phyloP scores from a whole-genome alignment of 2,113 vertebrate species.

The Nesospiza acunhae region DNA sequence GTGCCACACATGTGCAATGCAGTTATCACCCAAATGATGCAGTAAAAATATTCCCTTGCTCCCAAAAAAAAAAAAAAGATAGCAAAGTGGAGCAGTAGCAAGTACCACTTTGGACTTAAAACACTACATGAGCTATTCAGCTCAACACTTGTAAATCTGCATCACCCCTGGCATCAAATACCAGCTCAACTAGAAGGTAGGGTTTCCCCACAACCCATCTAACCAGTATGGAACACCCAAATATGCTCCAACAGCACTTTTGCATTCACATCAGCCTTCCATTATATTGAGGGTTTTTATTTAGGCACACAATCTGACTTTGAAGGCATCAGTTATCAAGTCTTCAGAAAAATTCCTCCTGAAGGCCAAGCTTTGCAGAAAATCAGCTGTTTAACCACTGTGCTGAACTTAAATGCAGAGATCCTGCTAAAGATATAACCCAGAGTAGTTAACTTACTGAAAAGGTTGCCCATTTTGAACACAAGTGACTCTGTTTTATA shows the following conservation, averaged over 20 bases:
- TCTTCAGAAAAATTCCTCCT: not conserved
- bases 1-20: not conserved
- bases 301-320: not conserved
- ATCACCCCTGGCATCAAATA: rapidly evolving
- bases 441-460: not conserved
- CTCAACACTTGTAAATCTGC: not conserved
- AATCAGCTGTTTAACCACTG: not conserved
- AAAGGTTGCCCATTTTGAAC: not conserved
- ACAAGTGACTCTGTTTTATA: not conserved
- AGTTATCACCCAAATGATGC: not conserved
- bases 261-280: not conserved
- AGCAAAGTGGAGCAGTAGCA: not conserved
- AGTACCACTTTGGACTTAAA: not conserved
- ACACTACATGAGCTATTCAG: rapidly evolving
- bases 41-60: not conserved
- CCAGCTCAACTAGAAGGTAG: rapidly evolving
- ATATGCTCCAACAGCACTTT: not conserved
- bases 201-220: not conserved
- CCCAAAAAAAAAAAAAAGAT: not conserved
- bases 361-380: not conserved
- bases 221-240: not conserved
- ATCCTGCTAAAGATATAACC: not conserved
- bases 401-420: not conserved
- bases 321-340: not conserved
- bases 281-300: not conserved